phyloP scores from a whole-genome alignment of 1,140 invertebrate genomes.

The Drosophila ogumai region DNA sequence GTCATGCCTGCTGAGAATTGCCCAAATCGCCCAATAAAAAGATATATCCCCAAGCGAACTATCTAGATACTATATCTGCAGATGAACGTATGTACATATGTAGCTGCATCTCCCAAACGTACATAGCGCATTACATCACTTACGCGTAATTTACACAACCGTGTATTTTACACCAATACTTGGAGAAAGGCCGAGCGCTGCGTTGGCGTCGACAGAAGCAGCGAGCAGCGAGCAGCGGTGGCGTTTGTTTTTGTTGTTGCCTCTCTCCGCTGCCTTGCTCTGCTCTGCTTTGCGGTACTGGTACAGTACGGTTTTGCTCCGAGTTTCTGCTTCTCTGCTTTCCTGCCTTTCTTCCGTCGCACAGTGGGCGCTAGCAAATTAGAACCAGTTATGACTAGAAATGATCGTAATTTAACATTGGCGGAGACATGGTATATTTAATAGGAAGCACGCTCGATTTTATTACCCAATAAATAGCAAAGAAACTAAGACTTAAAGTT shows the following conservation, averaged over 20 bases:
- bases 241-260: neutral
- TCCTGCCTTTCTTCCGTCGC: conserved; percentile 16
- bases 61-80: conserved; percentile 1
- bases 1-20: conserved; percentile 39
- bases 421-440: no score
- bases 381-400: neutral
- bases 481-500: neutral
- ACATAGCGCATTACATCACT: conserved; percentile 20
- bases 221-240: conserved; percentile 2
- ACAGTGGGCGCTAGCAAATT: conserved; percentile 17
- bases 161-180: conserved; percentile 25
- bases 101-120: conserved; percentile 12
- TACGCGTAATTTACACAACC: conserved; percentile 18
- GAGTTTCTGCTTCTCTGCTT: conserved; percentile 32
- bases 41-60: conserved; percentile 1
- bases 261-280: neutral
- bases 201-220: conserved; percentile 2
- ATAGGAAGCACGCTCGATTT: neutral
- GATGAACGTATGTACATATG: conserved; percentile 1
- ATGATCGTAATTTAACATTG: neutral
- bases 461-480: neutral
- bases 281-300: conserved; percentile 1
- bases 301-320: conserved; percentile 61
- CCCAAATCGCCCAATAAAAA: conserved; percentile 21
- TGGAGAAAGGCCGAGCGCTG: conserved; percentile 12